A percentile compares a stretch with the other conserved stretches of the same genome.
phyloP scores from a whole-genome alignment of 2,888 invertebrate species.

The Bedellia somnulentella region DNA sequence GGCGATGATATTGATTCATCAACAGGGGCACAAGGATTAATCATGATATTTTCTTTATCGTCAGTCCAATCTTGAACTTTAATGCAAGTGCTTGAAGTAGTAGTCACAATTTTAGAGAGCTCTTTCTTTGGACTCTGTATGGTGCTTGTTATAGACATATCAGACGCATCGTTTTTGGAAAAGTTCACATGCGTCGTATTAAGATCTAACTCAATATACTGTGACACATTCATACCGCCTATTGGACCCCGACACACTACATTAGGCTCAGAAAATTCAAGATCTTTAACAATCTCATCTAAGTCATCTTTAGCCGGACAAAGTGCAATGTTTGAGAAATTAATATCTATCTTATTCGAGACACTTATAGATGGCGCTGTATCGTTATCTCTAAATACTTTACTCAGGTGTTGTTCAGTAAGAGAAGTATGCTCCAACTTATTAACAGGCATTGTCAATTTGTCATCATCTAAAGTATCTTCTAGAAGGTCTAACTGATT shows the following conservation, averaged over 20 bases:
- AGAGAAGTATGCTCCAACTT: conserved; percentile 33
- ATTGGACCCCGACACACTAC: conserved; percentile 18
- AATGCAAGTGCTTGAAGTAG: conserved; percentile 15
- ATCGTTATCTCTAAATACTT: conserved; percentile 28
- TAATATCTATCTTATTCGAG: conserved; percentile 28
- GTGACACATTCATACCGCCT: conserved; percentile 20
- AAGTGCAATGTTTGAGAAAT: conserved; percentile 30
- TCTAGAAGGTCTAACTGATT: conserved; percentile 26
- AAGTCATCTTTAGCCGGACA: conserved; percentile 20
- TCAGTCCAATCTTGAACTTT: conserved; percentile 22
- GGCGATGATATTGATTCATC: conserved; percentile 12
- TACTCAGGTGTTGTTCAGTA: conserved; percentile 27
- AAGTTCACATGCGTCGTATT: too few species aligned
- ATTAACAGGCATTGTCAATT: conserved; percentile 19
- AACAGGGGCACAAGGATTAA: conserved; percentile 35
- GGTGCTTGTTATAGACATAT: conserved; percentile 46
- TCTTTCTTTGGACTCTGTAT: conserved; percentile 30
- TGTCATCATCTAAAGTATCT: conserved; percentile 18
- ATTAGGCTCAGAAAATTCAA: conserved; percentile 17
- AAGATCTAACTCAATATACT: conserved; percentile 40
- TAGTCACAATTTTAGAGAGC: conserved; percentile 17
- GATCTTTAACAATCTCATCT: conserved; percentile 33
- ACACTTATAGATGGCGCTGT: too few species aligned
- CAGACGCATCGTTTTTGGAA: conserved; percentile 22
- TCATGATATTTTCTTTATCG: conserved; percentile 42